phyloP scores from a whole-genome alignment of 2,797 vertebrate species.

The Sylvilagus floridanus region DNA sequence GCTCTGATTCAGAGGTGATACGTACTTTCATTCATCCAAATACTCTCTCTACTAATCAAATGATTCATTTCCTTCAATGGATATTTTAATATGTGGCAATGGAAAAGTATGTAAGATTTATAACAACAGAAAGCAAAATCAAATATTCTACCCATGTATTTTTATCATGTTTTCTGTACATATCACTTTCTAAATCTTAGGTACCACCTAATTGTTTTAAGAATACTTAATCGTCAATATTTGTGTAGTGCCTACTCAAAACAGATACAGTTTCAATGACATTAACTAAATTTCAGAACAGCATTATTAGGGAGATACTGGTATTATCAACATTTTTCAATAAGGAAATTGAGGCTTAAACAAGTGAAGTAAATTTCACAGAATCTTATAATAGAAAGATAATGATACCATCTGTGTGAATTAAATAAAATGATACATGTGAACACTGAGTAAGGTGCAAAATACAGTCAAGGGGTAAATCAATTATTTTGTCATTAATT shows the following conservation, averaged over 20 bases:
- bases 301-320: not conserved
- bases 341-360: constrained; percentile 42
- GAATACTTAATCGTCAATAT: not conserved
- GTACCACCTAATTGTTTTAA: not conserved
- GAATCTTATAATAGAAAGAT: constrained; percentile 11
- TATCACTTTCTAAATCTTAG: constrained; percentile 13
- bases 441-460: not conserved
- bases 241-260: not conserved
- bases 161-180: not conserved
- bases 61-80: not conserved
- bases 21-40: not conserved
- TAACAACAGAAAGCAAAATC: not conserved
- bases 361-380: not conserved
- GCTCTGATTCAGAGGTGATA: not conserved
- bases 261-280: not conserved
- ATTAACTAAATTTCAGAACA: constrained; percentile 28
- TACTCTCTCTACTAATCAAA: not conserved
- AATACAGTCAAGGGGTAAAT: not conserved
- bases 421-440: not conserved
- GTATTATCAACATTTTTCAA: not conserved
- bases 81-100: not conserved
- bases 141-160: not conserved
- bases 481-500: not conserved
- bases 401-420: not conserved
- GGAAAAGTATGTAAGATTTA: not conserved